Evolutionary conservation across 2,797 vertebrate genomes (phyloP), one percentile per base, ranked within the genome.

Genomic region (Cossypha niveicapilla): DNA sequence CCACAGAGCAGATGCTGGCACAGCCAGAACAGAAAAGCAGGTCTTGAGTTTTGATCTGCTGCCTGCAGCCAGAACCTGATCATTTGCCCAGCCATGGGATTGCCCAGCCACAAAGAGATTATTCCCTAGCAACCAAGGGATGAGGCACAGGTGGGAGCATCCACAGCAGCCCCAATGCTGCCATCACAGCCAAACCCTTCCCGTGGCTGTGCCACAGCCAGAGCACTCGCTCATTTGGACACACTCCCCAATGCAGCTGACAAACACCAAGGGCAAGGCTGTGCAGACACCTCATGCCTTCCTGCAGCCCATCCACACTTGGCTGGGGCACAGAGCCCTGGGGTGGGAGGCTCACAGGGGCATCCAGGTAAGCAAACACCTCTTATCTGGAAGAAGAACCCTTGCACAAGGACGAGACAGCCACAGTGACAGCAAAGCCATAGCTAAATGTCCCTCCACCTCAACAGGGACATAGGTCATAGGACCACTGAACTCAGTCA

Each of bases 381-480:
- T 72, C 2, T 0, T 14, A 23, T 5, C 27, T 62, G 35, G 61
- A 72, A 77, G 51, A 74, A 39, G 9, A 62, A 37, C 6, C 2
- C 2, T 0, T 25, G 48, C 48, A 53, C 50, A 65, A 35, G 32
- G 32, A 35, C 18, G 24, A 66, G 24, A 9, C 13, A 80, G 53
- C 28, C 45, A 72, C 23, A 39, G 10, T 0, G 1, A 60, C 47
- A 70, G 34, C n/a, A 76, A 39, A 63, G 53, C 11, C 37, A 30
- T 24, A 63, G 35, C 11, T 50, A 23, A 35, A 19, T 1, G 5
- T 30, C 8, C 12, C 32, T 61, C 25, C 2, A 11, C 1, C 5
- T 22, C 3, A 5, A 44, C 10, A 76, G 27, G 14, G 8, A 45
- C 19, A 15, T 0, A 0, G 9, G 5, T 35, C 3, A 0, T 1